Conservation (phyloP, 2,113 vertebrate genomes). For the Platichthys stellatus region DNA sequence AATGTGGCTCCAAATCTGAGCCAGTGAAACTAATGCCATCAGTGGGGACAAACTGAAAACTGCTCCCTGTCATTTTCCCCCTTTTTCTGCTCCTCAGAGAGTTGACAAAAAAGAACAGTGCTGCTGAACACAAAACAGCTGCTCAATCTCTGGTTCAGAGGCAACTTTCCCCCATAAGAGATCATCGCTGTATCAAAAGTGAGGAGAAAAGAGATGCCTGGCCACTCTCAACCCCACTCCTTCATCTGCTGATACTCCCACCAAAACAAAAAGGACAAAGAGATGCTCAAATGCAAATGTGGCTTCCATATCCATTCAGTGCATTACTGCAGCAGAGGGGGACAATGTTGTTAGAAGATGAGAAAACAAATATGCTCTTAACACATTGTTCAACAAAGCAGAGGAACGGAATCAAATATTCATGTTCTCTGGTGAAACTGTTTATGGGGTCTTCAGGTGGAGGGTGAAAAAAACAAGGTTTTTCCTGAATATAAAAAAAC, state of each 20-base stretch:
- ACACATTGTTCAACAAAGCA: slow-evolving; percentile 17
- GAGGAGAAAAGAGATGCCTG: not conserved
- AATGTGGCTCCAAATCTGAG: not conserved
- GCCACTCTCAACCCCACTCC: not conserved
- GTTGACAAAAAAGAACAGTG: not conserved
- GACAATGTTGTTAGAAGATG: not conserved
- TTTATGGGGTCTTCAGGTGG: slow-evolving; percentile 8
- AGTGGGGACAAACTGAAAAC: not conserved
- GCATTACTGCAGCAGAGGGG: not conserved
- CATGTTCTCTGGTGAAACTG: slow-evolving; percentile 21
- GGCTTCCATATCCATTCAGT: slow-evolving; percentile 3
- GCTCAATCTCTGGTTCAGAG: not conserved
- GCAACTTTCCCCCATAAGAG: not conserved
- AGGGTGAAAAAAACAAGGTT: slow-evolving; percentile 6
- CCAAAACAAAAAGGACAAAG: not conserved
- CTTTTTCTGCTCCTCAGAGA: not conserved
- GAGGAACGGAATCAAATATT: slow-evolving; percentile 31
- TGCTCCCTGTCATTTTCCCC: not conserved
- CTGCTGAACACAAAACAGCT: slow-evolving; percentile 6
- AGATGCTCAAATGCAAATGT: slow-evolving; percentile 27
- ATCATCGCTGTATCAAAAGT: slow-evolving; percentile 1
- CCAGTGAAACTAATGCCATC: not conserved
- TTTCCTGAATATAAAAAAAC: too few species aligned
- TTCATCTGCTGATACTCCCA: slow-evolving; percentile 20
- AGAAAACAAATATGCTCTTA: slow-evolving; percentile 38